Evolutionary conservation across 2,888 invertebrate genomes (phyloP).

Genomic region (Zhengitettix transpicula): DNA sequence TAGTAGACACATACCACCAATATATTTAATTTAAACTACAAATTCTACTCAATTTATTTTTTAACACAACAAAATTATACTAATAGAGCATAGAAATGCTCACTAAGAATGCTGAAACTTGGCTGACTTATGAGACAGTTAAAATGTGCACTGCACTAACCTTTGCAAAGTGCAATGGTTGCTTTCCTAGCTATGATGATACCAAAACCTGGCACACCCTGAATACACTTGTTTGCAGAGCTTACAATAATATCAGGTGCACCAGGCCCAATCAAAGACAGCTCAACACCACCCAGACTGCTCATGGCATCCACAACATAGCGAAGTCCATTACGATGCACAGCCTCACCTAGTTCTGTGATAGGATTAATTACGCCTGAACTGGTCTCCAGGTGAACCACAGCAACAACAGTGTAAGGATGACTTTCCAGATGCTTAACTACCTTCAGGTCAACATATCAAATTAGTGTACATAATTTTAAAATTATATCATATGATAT

Average conservation of each 20-base stretch:
- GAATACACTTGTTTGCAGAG: conserved; percentile 31
- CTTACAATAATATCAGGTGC: conserved; percentile 27
- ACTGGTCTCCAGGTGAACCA: conserved; percentile 31
- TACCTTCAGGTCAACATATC: not conserved
- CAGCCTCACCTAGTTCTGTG: conserved; percentile 20
- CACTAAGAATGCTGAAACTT: too few relatives aligned
- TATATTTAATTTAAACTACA: too few relatives aligned
- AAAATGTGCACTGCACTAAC: conserved; percentile 14
- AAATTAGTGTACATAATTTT: too few relatives aligned
- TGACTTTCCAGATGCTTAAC: not conserved
- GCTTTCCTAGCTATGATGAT: conserved; percentile 24
- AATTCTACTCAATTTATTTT: too few relatives aligned
- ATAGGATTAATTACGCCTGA: conserved; percentile 29
- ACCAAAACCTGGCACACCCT: conserved; percentile 31
- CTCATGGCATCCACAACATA: conserved; percentile 33
- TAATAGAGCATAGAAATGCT: too few relatives aligned
- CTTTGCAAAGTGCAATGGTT: conserved; percentile 23
- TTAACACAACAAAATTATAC: too few relatives aligned
- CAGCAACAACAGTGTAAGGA: conserved; percentile 22
- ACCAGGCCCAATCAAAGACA: conserved; percentile 19
- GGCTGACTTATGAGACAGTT: too few relatives aligned
- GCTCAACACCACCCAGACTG: conserved; percentile 28
- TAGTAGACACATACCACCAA: too few relatives aligned
- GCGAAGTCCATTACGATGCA: conserved; percentile 17
- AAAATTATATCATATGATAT: too few relatives aligned